Base-by-base conservation (phyloP, 92 coral and sea anemone species). In the Heteractis magnifica region DNA sequence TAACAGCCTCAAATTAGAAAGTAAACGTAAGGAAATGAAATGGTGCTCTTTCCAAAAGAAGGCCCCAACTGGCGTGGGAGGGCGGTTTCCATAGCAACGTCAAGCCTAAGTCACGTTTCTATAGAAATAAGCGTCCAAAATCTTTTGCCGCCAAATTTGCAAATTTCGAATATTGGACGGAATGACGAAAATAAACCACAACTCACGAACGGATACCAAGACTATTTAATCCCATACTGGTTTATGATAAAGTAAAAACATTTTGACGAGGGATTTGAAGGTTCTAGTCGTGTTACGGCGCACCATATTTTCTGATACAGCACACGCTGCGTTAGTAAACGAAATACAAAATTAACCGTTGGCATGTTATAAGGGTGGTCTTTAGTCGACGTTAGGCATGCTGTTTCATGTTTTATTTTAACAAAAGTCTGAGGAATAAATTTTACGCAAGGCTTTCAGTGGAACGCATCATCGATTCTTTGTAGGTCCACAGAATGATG, bases 71-170 rank as follows among this genome's bases (percentile, higher is more conserved):
- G 94, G 89, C 78, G 89, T 78, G 80, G 91, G 88, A 90, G 91
- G 92, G 92, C 72, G 86, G 94, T 91, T 76, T 82, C 92, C 89
- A 71, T 73, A 86, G 94, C 83, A 88, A 91, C 94, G 94, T 91
- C 94, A 91, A 91, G 94, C 94, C 87, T 81, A 78, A 86, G 87
- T 83, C 87, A 60, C 65, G 94, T 91, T 81, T 65, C 94, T 58
- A 91, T 91, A 82, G 91, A 58, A 86, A 91, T 90, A 78, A 85
- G 94, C 94, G 94, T 91, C 94, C 88, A 79, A 75, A 87, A 83
- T 76, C 23, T 85, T 88, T 91, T 79, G 88, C 94, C 94, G 94
- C 94, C 94, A 91, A 91, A 77, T 88, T 85, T 85, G 91, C 86
- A 78, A 87, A 85, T 87, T 90, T 90, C 79, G 75, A 82, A 77